These are phyloP conservation scores for Napeogenes sylphis DNA, from an alignment of 2,888 invertebrate species.

Conservation along the genomic window DNA sequence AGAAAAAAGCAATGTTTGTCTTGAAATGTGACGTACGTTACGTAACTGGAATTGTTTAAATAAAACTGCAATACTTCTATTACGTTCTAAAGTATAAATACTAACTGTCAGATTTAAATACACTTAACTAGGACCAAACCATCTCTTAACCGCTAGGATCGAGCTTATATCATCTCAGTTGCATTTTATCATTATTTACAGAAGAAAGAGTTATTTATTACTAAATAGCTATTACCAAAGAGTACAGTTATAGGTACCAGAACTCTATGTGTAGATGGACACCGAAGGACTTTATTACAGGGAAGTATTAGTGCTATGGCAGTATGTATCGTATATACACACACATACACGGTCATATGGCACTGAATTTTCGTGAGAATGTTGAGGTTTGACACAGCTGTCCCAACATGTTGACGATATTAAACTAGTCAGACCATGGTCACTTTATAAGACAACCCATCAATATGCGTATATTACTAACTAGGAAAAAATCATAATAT, in stretches of 20 bases:
- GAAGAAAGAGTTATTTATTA: background rate
- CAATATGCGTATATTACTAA: background rate
- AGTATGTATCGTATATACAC: no score
- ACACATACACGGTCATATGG: no score
- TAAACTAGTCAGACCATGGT: slow-evolving; percentile 5
- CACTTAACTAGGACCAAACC: background rate
- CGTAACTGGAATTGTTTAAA: background rate
- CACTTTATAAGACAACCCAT: background rate
- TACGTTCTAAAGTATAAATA: background rate
- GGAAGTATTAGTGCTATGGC: no score
- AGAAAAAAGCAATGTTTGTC: slow-evolving; percentile 10
- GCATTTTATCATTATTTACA: slow-evolving; percentile 2
- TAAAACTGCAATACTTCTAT: background rate
- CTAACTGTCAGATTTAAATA: slow-evolving; percentile 1
- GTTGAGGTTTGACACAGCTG: slow-evolving; percentile 20
- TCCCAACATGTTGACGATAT: slow-evolving; percentile 19
- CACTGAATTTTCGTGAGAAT: slow-evolving; percentile 15
- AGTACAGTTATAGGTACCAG: no score
- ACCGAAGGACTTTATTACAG: no score
- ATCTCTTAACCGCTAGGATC: background rate
- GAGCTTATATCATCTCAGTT: background rate
- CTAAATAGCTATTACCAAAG: no score
- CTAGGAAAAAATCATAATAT: background rate
- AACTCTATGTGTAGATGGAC: no score
- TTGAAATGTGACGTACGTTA: background rate